Percentiles rank a stretch among this genome's conserved stretches.
Conservation (phyloP, 2,113 vertebrate genomes). For the Cottus gobio region DNA sequence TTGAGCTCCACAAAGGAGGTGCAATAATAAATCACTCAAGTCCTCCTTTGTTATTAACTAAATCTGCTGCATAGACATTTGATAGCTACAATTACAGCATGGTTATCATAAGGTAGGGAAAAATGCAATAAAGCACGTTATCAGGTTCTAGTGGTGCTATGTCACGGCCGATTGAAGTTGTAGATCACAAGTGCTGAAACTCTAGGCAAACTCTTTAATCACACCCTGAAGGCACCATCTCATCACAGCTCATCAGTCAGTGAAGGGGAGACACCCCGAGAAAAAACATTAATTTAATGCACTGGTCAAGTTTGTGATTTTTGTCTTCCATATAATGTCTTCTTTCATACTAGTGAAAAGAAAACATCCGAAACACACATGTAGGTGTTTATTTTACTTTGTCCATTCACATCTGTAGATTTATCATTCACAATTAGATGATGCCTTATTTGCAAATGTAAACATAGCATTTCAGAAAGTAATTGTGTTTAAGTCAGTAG, state of each 20-base stretch:
- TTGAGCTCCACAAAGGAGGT: neutral
- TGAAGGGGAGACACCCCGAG: neutral
- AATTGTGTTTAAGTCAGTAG: too few relatives aligned
- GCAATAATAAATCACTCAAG: neutral
- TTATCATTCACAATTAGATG: neutral
- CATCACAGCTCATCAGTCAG: neutral
- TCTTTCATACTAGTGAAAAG: neutral
- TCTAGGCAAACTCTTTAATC: neutral
- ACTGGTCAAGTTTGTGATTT: neutral
- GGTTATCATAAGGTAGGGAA: neutral
- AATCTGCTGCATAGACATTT: conserved; percentile 12
- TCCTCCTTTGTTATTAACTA: neutral
- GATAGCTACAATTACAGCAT: neutral
- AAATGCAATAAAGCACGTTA: neutral
- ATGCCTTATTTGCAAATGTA: neutral
- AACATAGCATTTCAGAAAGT: neutral
- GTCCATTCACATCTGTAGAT: neutral
- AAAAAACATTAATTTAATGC: too few relatives aligned
- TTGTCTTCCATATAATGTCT: neutral
- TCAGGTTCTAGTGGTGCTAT: neutral
- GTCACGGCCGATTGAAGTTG: neutral
- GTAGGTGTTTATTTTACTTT: neutral
- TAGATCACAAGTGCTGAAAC: too few relatives aligned
- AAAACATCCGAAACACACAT: neutral
- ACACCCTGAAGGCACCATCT: too few relatives aligned